Percentiles rank a stretch among this genome's conserved stretches.
Evolutionary conservation across 2,113 vertebrate genomes (phyloP).

Genomic region (Lucifuga dentata): DNA sequence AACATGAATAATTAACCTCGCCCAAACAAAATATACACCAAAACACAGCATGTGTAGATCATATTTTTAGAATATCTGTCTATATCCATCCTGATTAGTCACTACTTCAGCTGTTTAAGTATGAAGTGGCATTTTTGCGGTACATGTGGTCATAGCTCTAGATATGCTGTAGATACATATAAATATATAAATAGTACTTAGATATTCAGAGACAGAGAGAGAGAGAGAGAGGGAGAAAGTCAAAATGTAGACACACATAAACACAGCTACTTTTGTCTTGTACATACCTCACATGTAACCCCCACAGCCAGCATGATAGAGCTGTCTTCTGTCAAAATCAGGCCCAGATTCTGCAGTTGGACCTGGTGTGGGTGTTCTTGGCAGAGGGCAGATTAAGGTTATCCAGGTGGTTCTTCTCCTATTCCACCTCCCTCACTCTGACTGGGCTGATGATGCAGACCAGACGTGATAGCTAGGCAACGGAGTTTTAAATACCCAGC

Average conservation of each 20-base stretch:
- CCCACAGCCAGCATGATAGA: conserved; percentile 10
- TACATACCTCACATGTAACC: conserved; percentile 1
- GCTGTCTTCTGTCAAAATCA: conserved; percentile 16
- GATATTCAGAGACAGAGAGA: neutral
- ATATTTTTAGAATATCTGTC: too few relatives aligned
- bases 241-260: neutral
- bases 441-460: conserved; percentile 62
- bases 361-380: conserved; percentile 52
- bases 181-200: too few relatives aligned
- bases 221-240: too few relatives aligned
- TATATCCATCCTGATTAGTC: too few relatives aligned
- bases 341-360: conserved; percentile 6
- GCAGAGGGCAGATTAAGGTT: conserved; percentile 56
- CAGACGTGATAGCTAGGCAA: conserved; percentile 64
- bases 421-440: conserved; percentile 65
- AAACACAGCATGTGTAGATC: too few relatives aligned
- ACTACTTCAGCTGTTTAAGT: too few relatives aligned
- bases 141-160: too few relatives aligned
- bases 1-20: neutral
- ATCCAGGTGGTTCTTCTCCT: conserved; percentile 76
- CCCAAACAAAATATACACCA: too few relatives aligned
- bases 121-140: too few relatives aligned
- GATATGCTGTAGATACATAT: too few relatives aligned
- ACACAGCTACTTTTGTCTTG: conserved; percentile 7
- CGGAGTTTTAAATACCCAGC: conserved; percentile 58